phyloP scores from a whole-genome alignment of 1,140 invertebrate genomes.

The Platyura marginata region DNA sequence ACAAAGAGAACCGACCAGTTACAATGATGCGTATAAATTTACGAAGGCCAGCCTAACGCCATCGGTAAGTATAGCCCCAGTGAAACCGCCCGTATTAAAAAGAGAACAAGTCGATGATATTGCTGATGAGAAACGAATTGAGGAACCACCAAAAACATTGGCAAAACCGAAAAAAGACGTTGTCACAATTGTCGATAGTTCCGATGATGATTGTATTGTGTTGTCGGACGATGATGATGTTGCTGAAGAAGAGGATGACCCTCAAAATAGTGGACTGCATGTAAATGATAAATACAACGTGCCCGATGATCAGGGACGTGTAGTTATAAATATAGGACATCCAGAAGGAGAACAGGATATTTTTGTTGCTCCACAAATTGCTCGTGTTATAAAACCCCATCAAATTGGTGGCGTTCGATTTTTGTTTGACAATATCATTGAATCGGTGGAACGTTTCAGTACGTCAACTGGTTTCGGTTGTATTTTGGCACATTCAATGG shows the following conservation, averaged over 20 bases:
- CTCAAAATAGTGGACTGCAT: conserved; percentile 52
- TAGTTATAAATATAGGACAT: conserved; percentile 93
- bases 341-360: conserved; percentile 82
- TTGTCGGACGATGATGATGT: conserved; percentile 40
- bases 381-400: conserved; percentile 87
- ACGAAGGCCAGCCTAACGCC: conserved; percentile 25
- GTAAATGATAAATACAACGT: conserved; percentile 84
- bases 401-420: conserved; percentile 94
- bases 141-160: conserved; percentile 9
- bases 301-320: conserved; percentile 78
- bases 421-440: conserved; percentile 91
- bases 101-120: background rate
- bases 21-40: conserved; percentile 4
- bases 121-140: background rate
- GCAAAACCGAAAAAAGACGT: conserved; percentile 26
- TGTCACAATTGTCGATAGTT: conserved; percentile 45
- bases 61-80: conserved; percentile 31
- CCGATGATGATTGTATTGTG: conserved; percentile 64
- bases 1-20: background rate
- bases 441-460: conserved; percentile 72
- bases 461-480: conserved; percentile 91
- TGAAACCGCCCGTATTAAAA: conserved; percentile 9
- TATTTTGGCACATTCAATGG: conserved; percentile 98
- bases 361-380: conserved; percentile 83
- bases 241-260: conserved; percentile 40